Evolutionary conservation across 1,140 invertebrate species (phyloP), one percentile per base, ranked within the genome.

Genomic region (Steinernema feltiae): DNA sequence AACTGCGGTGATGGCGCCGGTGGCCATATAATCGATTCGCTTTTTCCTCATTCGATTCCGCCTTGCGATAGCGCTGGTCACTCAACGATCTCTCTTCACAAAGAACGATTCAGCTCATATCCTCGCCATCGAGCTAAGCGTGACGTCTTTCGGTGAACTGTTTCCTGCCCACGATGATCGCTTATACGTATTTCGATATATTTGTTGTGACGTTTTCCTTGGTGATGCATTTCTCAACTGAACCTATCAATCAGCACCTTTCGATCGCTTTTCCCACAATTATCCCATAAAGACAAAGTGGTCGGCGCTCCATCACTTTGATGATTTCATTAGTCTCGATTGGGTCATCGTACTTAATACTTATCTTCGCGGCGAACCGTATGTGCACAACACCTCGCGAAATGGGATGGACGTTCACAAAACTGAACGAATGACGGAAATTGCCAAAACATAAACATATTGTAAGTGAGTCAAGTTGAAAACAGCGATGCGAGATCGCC

Each of bases 311-410:
- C 2, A 63, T 63, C 24, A 27, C 53, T 63, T 63, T 63, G 53
- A 63, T 63, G 53, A 63, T 63, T 63, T 63, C 53, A 63, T 63
- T 63, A 63, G 53, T 63, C 53, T 63, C 53, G 53, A 63, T 41
- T 41, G 35, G 35, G 35, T 41, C 53, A 15, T 63, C 15, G 53
- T 63, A 63, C 53, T 63, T 63, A 63, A 63, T 27, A 63, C 53
- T 63, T 63, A 63, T 63, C 53, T 63, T 15, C 24, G 53, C 12
- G 7, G 53, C 53, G 53, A 7, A 27, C 53, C 53, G 7, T 15
- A 15, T 63, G 7, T 27, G 24, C 53, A 63, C 53, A 63, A 63
- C 53, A 63, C 24, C 24, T 27, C 7, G 15, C 3, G 7, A 63
- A 15, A 63, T 3, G 2, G 12, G 24, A 27, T n/a, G 7, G 12